Evolutionary conservation across 2,888 invertebrate genomes (phyloP), one percentile per base, ranked within the genome.

Genomic region (Monochamus alternatus): DNA sequence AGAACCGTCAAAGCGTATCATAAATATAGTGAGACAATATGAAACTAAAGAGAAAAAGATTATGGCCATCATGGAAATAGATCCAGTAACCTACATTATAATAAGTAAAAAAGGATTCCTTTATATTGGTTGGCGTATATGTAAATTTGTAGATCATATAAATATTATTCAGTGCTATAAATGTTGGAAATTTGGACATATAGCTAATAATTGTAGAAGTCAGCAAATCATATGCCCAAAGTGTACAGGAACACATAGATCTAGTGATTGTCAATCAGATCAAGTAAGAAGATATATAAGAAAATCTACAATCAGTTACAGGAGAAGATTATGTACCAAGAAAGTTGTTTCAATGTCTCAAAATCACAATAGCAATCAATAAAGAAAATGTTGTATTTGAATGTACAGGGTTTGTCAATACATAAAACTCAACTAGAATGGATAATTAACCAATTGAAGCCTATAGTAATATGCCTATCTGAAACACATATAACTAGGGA

Each of bases 401-500:
- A 75, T 38, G 72, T 72, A 66, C 32, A 75, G n/a, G 58, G 75
- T 62, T 72, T 66, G 12, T 9, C 1, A 14, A 32, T 47, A 59
- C 65, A 75, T 75, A 72, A 44, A 52, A 70, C 31, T 9, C 7
- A 72, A 38, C 32, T 72, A 47, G 59, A 10, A 2, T 55, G n/a
- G 12, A 12, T 64, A 30, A 44, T 65, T 58, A 12, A 52, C 30
- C 3, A 71, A 14, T 52, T 51, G 44, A 63, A 75, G 55, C 65
- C 75, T 4, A 14, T 70, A 0, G 30, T 44, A 1, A n/a, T 71
- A 5, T 71, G 70, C 58, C 22, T 58, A 43, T 43, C 59, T 3
- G 71, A 75, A 58, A 75, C 72, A 72, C 67, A 66, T 60, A 32
- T 75, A 14, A 75, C 75, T 12, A 5, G 43, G 12, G 63, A 64